Evolutionary conservation across 2,113 vertebrate genomes (phyloP).

Genomic region (Xiphophorus couchianus): DNA sequence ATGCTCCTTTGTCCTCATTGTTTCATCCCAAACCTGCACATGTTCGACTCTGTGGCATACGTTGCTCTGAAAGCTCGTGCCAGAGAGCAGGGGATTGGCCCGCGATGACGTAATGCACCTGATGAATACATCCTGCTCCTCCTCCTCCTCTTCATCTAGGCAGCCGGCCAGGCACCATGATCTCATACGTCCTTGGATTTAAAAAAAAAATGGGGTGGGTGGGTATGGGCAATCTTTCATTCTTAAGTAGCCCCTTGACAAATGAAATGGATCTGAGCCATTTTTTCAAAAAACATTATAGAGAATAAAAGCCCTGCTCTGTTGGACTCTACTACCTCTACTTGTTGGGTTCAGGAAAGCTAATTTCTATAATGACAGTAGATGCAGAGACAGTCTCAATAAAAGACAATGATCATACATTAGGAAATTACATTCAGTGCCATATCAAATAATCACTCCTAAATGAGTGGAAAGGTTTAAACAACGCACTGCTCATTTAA

Average conservation of each 20-base stretch:
- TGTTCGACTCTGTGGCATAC: constrained; percentile 13
- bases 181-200: constrained; percentile 74
- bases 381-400: neutral
- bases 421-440: neutral
- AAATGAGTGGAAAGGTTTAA: neutral
- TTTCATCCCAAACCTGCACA: constrained; percentile 38
- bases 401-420: neutral
- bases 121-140: constrained; percentile 68
- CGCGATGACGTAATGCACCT: constrained; percentile 75
- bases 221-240: constrained; percentile 56
- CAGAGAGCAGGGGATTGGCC: constrained; percentile 67
- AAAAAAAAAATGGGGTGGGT: neutral
- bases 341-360: neutral
- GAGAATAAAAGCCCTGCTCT: constrained; percentile 42
- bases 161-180: constrained; percentile 69
- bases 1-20: neutral
- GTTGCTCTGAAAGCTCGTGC: constrained; percentile 17
- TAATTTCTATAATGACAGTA: neutral
- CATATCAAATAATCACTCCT: neutral
- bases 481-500: neutral
- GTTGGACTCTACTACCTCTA: constrained; percentile 20
- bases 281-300: constrained; percentile 43
- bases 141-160: constrained; percentile 56
- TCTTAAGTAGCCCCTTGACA: constrained; percentile 66
- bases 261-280: constrained; percentile 65